Base-by-base conservation (phyloP, 2,888 invertebrate genomes). In the Lepidochrysops patricia region DNA sequence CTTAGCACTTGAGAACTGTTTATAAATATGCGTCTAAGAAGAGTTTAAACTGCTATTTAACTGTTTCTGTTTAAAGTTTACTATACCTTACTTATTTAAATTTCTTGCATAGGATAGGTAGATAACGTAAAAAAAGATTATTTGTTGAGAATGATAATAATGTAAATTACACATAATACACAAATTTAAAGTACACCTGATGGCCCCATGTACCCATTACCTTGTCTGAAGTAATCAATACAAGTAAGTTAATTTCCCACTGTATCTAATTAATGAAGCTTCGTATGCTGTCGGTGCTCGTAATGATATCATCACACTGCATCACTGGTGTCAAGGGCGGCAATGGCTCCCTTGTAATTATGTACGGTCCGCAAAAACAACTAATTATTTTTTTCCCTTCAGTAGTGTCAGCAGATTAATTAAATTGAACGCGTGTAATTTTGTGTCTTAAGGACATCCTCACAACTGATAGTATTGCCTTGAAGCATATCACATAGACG, bases 341-440 rank as follows among this genome's bases (percentile, higher is more conserved):
- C 63, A 66, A 63, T 62, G 64, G 63, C 62, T 63, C 58, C 58
- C 52, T 29, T 27, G 37, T 66, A 63, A 66, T 66, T 64, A 66
- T 63, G 61, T 58, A 64, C 32, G 15, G 62, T 57, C 60, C 43
- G 62, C 62, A 66, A 35, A 63, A 54, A 63, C 57, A 50, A 27
- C 32, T 27, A 57, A 48, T 26, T 50, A 50, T 1, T 26, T 50
- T 50, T 50, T 50, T 26, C 25, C 23, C 23, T 9, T 19, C 6
- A 23, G 2, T 19, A 43, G 9, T 12, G 23, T 43, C 43, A 43
- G 43, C 43, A 43, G 43, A 43, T 37, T 15, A 15, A 37, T 37
- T 13, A 37, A 43, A 43, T 23, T 13, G 6, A 7, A 43, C 9
- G 3, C 4, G 4, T 23, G n/a, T n/a, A n/a, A n/a, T n/a, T n/a